Conservation (phyloP, 2,113 vertebrate species). For the Notechis scutatus region DNA sequence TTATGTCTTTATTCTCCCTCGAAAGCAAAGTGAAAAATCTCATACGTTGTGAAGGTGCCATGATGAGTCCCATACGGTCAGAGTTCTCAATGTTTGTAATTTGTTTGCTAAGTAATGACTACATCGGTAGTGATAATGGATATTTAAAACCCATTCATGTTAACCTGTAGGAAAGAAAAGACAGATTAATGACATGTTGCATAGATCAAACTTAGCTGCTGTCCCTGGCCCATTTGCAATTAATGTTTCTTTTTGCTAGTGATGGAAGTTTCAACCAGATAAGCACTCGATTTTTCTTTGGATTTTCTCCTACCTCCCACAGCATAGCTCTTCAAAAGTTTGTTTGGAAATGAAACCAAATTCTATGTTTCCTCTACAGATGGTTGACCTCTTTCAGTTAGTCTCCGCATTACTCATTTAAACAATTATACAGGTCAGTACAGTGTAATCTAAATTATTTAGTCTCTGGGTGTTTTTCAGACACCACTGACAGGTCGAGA, state of each 20-base stretch:
- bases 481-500: slow-evolving; percentile 77
- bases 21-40: slow-evolving; percentile 31
- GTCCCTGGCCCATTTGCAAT: slow-evolving; percentile 60
- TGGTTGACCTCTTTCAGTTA: slow-evolving; percentile 83
- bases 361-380: slow-evolving; percentile 82
- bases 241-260: slow-evolving; percentile 63
- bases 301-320: slow-evolving; percentile 74
- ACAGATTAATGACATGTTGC: slow-evolving; percentile 55
- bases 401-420: slow-evolving; percentile 79
- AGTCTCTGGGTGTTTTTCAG: slow-evolving; percentile 82
- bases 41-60: slow-evolving; percentile 24
- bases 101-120: slow-evolving; percentile 30
- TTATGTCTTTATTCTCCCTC: slow-evolving; percentile 4
- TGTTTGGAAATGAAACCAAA: slow-evolving; percentile 82
- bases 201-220: slow-evolving; percentile 61
- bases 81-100: slow-evolving; percentile 28
- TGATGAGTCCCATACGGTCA: slow-evolving; percentile 28
- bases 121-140: slow-evolving; percentile 35
- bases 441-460: slow-evolving; percentile 83
- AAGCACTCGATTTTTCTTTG: slow-evolving; percentile 73
- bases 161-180: slow-evolving; percentile 45
- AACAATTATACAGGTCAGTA: slow-evolving; percentile 82
- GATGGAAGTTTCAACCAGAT: slow-evolving; percentile 71
- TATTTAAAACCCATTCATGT: slow-evolving; percentile 35
- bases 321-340: slow-evolving; percentile 76